A percentile compares a stretch with the other conserved stretches of the same genome.
Evolutionary conservation across 2,797 vertebrate genomes (phyloP).

Genomic region (Artibeus jamaicensis): DNA sequence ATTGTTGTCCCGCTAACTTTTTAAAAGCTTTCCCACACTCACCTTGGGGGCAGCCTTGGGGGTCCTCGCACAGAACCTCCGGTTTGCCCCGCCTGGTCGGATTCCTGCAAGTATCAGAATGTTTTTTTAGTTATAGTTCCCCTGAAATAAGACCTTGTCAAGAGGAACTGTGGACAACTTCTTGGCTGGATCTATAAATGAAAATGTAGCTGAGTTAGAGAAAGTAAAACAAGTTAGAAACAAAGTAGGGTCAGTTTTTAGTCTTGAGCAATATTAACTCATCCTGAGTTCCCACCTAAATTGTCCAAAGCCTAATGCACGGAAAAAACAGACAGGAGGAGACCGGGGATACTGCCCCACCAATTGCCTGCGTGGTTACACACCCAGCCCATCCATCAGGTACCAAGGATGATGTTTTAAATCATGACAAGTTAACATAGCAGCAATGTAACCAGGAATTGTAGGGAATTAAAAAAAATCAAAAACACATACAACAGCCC

Average conservation of each 20-base stretch:
- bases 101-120: constrained; percentile 83
- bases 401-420: background rate
- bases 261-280: background rate
- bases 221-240: background rate
- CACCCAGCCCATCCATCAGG: background rate
- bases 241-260: background rate
- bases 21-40: constrained; percentile 58
- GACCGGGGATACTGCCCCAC: fast-evolving
- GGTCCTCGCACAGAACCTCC: constrained; percentile 74
- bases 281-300: background rate
- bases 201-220: background rate
- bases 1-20: background rate
- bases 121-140: constrained; percentile 37
- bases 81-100: constrained; percentile 70
- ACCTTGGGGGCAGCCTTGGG: constrained; percentile 89
- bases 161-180: background rate
- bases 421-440: background rate
- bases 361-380: fast-evolving
- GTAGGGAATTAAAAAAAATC: background rate
- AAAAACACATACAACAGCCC: no score
- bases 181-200: background rate
- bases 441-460: background rate
- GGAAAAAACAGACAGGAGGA: background rate
- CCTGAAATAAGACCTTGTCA: background rate
- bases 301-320: background rate